phyloP scores from a whole-genome alignment of 1,140 invertebrate species.

The Pseudoatta argentina region DNA sequence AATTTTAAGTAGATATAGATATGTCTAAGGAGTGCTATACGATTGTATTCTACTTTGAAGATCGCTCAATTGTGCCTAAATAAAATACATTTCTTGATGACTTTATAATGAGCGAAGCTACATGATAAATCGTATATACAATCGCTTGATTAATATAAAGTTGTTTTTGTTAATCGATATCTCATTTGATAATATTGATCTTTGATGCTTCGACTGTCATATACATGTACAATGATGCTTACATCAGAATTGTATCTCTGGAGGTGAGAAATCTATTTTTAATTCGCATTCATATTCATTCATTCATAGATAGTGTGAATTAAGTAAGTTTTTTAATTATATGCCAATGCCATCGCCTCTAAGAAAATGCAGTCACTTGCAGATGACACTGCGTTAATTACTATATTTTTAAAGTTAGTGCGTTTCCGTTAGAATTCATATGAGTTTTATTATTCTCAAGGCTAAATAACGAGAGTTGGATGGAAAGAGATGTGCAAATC shows the following conservation, averaged over 20 bases:
- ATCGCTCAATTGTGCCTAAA: background rate
- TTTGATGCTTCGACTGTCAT: background rate
- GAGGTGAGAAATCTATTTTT: background rate
- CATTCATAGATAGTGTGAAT: background rate
- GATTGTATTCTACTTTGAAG: constrained; percentile 1
- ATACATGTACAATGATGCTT: background rate
- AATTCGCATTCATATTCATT: constrained; percentile 2
- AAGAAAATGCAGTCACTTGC: constrained; percentile 6
- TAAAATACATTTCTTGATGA: constrained; percentile 6
- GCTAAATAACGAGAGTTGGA: background rate
- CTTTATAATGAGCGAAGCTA: background rate
- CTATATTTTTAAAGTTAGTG: background rate
- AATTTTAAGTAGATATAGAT: background rate
- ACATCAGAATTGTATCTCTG: background rate
- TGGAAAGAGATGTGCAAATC: background rate
- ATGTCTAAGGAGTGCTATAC: background rate
- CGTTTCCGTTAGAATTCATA: background rate
- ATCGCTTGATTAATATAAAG: background rate
- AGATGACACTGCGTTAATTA: background rate
- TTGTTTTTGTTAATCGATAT: constrained; percentile 4
- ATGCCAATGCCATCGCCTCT: background rate
- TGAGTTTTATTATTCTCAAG: background rate
- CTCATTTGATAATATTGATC: background rate
- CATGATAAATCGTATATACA: background rate
- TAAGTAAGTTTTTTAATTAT: background rate